These are phyloP conservation scores for Petromus typicus DNA, from an alignment of 2,113 vertebrate species.

Conservation along the genomic window DNA sequence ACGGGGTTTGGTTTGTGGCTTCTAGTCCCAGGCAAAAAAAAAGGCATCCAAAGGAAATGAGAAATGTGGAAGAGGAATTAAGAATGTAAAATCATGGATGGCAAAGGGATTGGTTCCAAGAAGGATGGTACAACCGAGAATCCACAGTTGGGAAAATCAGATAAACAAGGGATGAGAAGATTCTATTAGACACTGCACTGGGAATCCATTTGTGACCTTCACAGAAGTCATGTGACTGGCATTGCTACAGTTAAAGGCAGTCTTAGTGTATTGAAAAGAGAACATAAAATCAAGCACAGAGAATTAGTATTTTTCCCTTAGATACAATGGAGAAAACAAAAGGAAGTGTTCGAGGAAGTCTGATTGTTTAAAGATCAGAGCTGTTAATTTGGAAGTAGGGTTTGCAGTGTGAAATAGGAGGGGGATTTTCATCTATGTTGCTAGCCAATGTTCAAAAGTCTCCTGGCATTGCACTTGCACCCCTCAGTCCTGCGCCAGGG, in stretches of 20 bases:
- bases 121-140: background rate
- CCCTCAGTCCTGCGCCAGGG: too few relatives aligned
- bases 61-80: background rate
- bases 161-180: background rate
- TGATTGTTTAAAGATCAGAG: background rate
- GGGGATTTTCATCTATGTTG: background rate
- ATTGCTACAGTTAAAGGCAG: background rate
- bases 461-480: background rate
- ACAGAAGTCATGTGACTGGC: background rate
- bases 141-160: background rate
- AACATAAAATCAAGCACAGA: conserved; percentile 2
- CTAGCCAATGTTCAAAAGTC: background rate
- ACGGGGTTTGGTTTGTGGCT: background rate
- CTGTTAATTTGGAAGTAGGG: background rate
- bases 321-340: background rate
- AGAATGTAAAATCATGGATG: background rate
- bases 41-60: background rate
- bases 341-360: background rate
- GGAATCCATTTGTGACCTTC: background rate
- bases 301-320: background rate
- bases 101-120: background rate
- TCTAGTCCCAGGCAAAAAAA: background rate
- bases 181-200: background rate
- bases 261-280: background rate
- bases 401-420: background rate